phyloP scores from a whole-genome alignment of 2,113 vertebrate species.

The Dendropsophus ebraccatus region DNA sequence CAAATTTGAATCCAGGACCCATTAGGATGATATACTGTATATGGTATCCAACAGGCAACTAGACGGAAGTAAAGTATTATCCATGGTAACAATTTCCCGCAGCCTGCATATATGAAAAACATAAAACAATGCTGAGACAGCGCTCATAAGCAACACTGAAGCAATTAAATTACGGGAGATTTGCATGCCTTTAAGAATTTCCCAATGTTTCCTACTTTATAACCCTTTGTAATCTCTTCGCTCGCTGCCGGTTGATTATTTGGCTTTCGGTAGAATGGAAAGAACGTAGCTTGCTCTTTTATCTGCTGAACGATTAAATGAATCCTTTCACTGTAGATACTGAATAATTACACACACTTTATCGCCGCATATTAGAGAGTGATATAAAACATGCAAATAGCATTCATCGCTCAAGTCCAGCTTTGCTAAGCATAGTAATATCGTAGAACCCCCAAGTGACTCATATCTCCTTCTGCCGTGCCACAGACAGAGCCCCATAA shows the following conservation, averaged over 20 bases:
- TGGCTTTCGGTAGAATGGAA: constrained; percentile 19
- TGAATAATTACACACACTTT: constrained; percentile 40
- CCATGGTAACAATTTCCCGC: not conserved
- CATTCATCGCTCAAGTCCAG: constrained; percentile 41
- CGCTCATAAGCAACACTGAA: not conserved
- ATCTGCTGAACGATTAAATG: constrained; percentile 32
- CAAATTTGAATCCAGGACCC: too few species aligned
- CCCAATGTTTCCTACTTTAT: not conserved
- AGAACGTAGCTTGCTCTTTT: constrained; percentile 7
- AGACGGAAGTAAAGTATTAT: not conserved
- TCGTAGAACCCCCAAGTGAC: constrained; percentile 34
- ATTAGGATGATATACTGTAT: not conserved
- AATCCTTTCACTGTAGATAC: constrained; percentile 26
- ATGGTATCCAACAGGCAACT: not conserved
- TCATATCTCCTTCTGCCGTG: constrained; percentile 38
- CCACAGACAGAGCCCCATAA: constrained; percentile 34
- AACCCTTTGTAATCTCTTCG: not conserved
- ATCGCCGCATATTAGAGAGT: constrained; percentile 26
- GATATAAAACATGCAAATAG: constrained; percentile 47
- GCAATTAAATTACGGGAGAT: not conserved
- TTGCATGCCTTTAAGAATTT: not conserved
- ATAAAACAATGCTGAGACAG: not conserved
- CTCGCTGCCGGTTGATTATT: not conserved
- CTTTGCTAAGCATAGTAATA: constrained; percentile 39
- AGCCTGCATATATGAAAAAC: not conserved